These are phyloP conservation scores for Ophthalmotilapia sp. DNA, from an alignment of 2,113 vertebrate genomes.

Conservation along the genomic window DNA sequence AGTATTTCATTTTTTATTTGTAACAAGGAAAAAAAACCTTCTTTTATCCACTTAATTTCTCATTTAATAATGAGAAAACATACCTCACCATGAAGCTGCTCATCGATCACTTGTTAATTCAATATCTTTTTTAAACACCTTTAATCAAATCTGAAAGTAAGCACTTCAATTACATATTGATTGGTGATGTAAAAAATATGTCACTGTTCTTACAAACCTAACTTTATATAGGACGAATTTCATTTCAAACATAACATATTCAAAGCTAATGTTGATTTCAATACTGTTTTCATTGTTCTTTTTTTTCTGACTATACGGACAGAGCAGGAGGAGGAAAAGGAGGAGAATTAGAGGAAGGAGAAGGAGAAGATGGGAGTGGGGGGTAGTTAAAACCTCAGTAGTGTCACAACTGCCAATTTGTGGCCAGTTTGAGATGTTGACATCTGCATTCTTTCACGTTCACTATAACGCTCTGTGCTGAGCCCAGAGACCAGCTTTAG, in stretches of 20 bases:
- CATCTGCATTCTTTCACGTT: conserved; percentile 70
- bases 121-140: neutral
- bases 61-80: neutral
- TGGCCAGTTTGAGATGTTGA: conserved; percentile 58
- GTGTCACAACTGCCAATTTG: conserved; percentile 68
- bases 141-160: neutral
- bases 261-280: neutral
- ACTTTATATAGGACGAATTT: neutral
- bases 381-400: conserved; percentile 56
- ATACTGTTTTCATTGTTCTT: neutral
- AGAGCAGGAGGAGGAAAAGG: neutral
- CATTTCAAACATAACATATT: neutral
- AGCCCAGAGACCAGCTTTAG: conserved; percentile 26
- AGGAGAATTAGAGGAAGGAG: neutral
- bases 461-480: neutral
- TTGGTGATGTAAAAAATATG: neutral
- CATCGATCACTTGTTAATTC: neutral
- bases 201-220: neutral
- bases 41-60: neutral
- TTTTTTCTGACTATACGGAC: neutral
- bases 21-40: accelerated
- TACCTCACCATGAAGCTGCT: neutral
- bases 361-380: neutral
- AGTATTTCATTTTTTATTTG: neutral
- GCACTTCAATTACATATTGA: neutral